phyloP scores from a whole-genome alignment of 1,140 invertebrate species.

The Adoxophyes honmai region DNA sequence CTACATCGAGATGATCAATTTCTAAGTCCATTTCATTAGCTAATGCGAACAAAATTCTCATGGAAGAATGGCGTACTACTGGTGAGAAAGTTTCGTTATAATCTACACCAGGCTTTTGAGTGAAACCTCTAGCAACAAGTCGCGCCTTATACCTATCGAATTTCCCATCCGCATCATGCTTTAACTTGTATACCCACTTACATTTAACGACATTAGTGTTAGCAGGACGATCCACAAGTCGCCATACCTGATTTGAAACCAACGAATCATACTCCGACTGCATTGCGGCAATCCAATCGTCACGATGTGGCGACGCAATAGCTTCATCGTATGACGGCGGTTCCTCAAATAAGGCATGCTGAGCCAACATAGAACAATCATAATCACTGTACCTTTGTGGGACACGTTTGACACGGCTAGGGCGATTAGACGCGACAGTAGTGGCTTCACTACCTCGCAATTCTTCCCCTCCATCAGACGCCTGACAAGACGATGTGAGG shows the following conservation, averaged over 20 bases:
- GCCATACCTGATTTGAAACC: too few relatives aligned
- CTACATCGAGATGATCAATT: conserved; percentile 45
- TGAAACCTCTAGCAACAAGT: too few relatives aligned
- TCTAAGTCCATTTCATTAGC: not conserved
- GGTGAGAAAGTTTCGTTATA: too few relatives aligned
- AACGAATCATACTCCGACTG: not conserved
- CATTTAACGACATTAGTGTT: too few relatives aligned
- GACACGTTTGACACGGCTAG: not conserved
- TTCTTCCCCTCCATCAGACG: not conserved
- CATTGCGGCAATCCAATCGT: not conserved
- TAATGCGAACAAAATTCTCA: too few relatives aligned
- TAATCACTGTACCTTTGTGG: not conserved
- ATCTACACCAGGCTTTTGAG: too few relatives aligned
- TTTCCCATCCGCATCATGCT: too few relatives aligned
- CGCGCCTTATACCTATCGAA: too few relatives aligned
- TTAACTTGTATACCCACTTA: too few relatives aligned
- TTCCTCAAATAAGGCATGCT: not conserved
- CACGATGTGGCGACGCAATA: not conserved
- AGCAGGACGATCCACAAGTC: too few relatives aligned
- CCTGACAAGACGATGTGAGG: too few relatives aligned
- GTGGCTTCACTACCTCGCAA: not conserved
- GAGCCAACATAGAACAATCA: not conserved
- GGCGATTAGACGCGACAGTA: not conserved
- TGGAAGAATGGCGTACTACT: too few relatives aligned
- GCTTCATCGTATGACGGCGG: not conserved